phyloP scores from a whole-genome alignment of 2,797 vertebrate species.

The Liasis olivaceus region DNA sequence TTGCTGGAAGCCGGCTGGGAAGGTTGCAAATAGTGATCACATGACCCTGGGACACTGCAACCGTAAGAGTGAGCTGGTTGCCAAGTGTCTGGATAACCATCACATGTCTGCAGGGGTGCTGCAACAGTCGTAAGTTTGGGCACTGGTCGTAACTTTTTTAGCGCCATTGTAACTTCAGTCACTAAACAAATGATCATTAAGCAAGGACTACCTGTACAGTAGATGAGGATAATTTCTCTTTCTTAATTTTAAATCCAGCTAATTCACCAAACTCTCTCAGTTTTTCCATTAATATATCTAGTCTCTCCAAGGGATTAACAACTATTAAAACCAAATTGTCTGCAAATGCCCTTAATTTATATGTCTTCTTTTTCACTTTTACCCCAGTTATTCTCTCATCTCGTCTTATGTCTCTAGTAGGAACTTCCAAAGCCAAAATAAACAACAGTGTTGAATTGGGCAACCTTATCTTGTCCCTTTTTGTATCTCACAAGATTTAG shows the following conservation, averaged over 20 bases:
- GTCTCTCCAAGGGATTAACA: background rate
- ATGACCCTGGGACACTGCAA: no score
- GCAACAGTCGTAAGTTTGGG: no score
- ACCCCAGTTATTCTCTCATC: background rate
- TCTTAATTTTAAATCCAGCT: background rate
- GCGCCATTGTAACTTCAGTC: no score
- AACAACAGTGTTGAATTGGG: background rate
- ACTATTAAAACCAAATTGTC: background rate
- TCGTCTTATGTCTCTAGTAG: background rate
- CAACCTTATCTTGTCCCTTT: background rate
- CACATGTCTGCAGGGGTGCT: no score
- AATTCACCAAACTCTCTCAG: background rate
- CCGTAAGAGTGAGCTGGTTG: no score
- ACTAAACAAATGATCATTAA: no score
- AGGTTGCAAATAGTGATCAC: no score
- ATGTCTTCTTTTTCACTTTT: background rate
- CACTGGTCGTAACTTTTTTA: no score
- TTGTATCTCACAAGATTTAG: background rate
- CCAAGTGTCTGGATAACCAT: no score
- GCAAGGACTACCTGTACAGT: background rate
- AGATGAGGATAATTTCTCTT: background rate
- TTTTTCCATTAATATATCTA: background rate
- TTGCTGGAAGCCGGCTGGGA: no score
- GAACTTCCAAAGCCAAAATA: background rate
- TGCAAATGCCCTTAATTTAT: background rate